phyloP scores from a whole-genome alignment of 2,888 invertebrate species.

The Vanessa cardui region DNA sequence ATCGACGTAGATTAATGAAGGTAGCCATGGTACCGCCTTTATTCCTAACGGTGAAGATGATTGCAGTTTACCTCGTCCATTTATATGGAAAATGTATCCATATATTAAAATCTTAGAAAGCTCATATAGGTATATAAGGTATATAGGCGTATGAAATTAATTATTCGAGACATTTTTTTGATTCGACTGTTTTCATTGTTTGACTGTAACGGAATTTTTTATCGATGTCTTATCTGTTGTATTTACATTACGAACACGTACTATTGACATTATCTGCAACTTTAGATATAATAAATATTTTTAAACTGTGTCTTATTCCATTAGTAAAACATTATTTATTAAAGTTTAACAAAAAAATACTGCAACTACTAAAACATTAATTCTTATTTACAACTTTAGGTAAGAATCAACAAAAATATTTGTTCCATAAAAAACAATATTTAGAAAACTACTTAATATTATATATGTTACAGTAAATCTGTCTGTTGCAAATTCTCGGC shows the following conservation, averaged over 20 bases:
- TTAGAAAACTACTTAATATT: no score
- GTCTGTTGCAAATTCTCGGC: no score
- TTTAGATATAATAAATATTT: no score
- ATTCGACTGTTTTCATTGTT: background rate
- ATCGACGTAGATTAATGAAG: slow-evolving; percentile 43
- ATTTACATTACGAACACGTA: background rate
- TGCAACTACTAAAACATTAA: no score
- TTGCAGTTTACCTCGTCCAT: slow-evolving; percentile 25
- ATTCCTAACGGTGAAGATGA: slow-evolving; percentile 35
- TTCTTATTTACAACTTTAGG: no score
- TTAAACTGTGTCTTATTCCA: no score
- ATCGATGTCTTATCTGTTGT: background rate
- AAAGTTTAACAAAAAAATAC: no score
- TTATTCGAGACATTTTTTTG: background rate
- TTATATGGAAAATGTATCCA: slow-evolving; percentile 32
- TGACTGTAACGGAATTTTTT: background rate
- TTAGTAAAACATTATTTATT: no score
- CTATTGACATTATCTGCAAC: background rate
- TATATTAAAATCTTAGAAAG: slow-evolving; percentile 27
- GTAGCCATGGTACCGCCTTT: slow-evolving; percentile 28
- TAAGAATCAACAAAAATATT: no score
- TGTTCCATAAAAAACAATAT: no score
- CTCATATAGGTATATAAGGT: slow-evolving; percentile 13
- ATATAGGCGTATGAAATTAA: slow-evolving; percentile 2
- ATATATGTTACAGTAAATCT: no score